Percentiles rank a stretch among this genome's conserved stretches.
These are phyloP conservation scores for Neotoma lepida DNA, from an alignment of 2,113 vertebrate species.

Conservation along the genomic window DNA sequence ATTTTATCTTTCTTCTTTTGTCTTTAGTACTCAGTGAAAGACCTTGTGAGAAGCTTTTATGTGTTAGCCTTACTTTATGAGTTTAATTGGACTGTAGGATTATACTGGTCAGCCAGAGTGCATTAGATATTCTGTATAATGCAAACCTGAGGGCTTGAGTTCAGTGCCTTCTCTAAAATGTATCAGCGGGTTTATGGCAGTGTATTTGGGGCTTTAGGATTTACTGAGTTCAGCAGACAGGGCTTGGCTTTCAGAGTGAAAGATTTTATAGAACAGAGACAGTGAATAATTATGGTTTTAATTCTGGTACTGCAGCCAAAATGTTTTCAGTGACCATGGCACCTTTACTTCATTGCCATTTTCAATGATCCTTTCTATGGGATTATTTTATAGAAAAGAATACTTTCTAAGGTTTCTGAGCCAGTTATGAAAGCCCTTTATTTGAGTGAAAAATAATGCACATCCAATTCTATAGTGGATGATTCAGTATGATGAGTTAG, in stretches of 20 bases:
- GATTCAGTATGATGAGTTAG: constrained; percentile 20
- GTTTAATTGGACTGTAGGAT: neutral
- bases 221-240: neutral
- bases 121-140: neutral
- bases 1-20: neutral
- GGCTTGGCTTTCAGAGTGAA: neutral
- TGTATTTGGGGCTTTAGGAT: neutral
- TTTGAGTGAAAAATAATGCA: constrained; percentile 31
- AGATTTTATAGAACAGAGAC: neutral
- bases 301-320: neutral
- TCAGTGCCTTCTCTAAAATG: constrained; percentile 31
- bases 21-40: neutral
- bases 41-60: neutral
- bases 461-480: neutral
- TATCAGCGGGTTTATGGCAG: constrained; percentile 1
- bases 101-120: neutral
- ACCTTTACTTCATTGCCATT: neutral
- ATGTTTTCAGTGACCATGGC: neutral
- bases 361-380: neutral
- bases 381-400: constrained; percentile 6
- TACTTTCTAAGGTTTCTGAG: constrained; percentile 17
- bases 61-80: neutral
- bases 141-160: neutral
- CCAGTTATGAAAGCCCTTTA: neutral
- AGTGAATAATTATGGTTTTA: neutral